Conservation (phyloP, 1,140 invertebrate genomes). For the Ganaspis sp. region DNA sequence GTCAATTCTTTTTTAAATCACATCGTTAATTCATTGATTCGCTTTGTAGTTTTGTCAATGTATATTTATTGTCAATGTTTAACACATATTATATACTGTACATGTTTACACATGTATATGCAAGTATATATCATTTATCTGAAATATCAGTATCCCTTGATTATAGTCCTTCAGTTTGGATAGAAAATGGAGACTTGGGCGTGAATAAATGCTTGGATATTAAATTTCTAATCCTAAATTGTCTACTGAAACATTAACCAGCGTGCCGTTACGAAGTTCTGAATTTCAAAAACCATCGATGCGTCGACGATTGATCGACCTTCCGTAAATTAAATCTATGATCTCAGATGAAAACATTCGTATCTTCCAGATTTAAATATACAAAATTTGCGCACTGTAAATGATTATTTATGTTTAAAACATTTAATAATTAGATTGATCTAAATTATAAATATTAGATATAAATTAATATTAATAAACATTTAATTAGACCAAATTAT, state of each 20-base stretch:
- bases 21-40: background rate
- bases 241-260: conserved; percentile 15
- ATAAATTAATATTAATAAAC: too few relatives aligned
- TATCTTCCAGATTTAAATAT: too few relatives aligned
- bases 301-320: background rate
- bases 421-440: too few relatives aligned
- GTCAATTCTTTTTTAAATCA: background rate
- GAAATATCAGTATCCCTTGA: too few relatives aligned
- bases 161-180: too few relatives aligned
- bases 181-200: background rate
- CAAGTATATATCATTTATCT: too few relatives aligned
- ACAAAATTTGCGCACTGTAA: too few relatives aligned
- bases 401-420: too few relatives aligned
- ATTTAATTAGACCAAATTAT: too few relatives aligned
- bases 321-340: background rate
- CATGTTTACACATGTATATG: too few relatives aligned
- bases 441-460: too few relatives aligned
- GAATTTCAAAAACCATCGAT: conserved; percentile 8
- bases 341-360: background rate
- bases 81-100: too few relatives aligned
- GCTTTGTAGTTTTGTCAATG: background rate
- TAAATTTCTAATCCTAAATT: conserved; percentile 3
- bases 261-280: background rate
- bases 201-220: background rate
- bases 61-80: background rate